Evolutionary conservation across 2,113 vertebrate genomes (phyloP).

Genomic region (Coreoperca whiteheadi): DNA sequence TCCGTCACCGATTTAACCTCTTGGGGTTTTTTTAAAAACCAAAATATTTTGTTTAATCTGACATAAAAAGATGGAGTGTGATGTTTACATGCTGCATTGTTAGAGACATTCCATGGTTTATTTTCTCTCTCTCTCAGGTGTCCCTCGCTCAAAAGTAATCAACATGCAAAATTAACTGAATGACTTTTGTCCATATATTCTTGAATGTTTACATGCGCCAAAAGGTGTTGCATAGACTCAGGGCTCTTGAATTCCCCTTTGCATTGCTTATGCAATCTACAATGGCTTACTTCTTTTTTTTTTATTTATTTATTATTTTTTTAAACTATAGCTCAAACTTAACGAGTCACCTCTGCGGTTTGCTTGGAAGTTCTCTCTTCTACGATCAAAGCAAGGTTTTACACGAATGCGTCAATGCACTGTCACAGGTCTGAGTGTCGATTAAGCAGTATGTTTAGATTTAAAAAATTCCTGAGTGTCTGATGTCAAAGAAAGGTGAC

Average conservation of each 20-base stretch:
- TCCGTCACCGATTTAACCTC: constrained; percentile 74
- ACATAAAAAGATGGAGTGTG: constrained; percentile 76
- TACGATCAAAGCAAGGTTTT: constrained; percentile 69
- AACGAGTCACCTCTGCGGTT: constrained; percentile 52
- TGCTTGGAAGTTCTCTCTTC: constrained; percentile 56
- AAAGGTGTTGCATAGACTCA: constrained; percentile 79
- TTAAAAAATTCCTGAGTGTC: constrained; percentile 83
- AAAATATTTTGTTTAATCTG: constrained; percentile 61
- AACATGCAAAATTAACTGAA: constrained; percentile 84
- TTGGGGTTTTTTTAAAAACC: constrained; percentile 55
- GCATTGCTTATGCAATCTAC: constrained; percentile 75
- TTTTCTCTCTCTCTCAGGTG: constrained; percentile 66
- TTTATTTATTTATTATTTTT: too few relatives aligned
- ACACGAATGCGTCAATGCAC: constrained; percentile 73
- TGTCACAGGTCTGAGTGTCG: constrained; percentile 73
- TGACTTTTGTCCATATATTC: constrained; percentile 83
- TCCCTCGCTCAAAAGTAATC: constrained; percentile 75
- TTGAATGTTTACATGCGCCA: constrained; percentile 76
- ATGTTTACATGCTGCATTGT: constrained; percentile 76
- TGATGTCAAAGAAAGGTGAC: constrained; percentile 71
- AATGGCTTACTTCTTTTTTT: constrained; percentile 61
- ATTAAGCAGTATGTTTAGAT: constrained; percentile 59
- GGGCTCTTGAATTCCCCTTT: constrained; percentile 57
- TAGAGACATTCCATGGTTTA: constrained; percentile 72
- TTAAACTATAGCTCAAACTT: constrained; percentile 64